Base-by-base conservation (phyloP, 2,888 invertebrate species). In the Yponomeuta cagnagella region DNA sequence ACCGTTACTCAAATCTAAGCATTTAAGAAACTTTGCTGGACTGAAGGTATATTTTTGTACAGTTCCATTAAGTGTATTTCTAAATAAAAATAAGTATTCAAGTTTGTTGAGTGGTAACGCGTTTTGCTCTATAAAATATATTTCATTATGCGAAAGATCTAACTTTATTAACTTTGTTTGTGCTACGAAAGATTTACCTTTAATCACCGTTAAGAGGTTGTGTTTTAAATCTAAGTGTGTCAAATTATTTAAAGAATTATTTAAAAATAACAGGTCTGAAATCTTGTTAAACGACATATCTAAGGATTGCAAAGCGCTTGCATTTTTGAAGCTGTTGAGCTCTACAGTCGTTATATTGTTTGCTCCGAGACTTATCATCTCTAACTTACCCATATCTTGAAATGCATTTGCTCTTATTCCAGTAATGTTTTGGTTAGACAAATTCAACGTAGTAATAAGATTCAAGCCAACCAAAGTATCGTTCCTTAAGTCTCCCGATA, bases 261-360 rank as follows among this genome's bases (percentile, higher is more conserved):
- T 76, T 4, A 90, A 71, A 74, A 88, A 90, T 70, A 76, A n/a
- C 52, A 90, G 63, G 71, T 76, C 66, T 0, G 74, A 70, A 64
- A 91, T 72, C 12, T 77, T 76, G 68, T 91, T 91, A 73, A 77
- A 72, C 1, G 91, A 90, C 2, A 90, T 33, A 73, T 90, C 89
- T 72, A 90, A 77, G 52, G 81, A 70, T 10, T 69, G 74, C 6
- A 90, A 69, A 12, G 77, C 74, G 43, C 43, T 69, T 64, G 75
- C 74, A 58, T 79, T 79, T 31, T 73, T 68, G 74, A 90, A 89
- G 72, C 83, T 79, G 0, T 77, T 72, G 48, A 79, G 80, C 68
- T 83, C 83, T 6, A 90, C 76, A 8, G 68, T 23, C 30, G 71
- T 70, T 68, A 91, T 86, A 70, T 69, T 66, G 72, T 91, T 91